Conservation (phyloP, 1,140 invertebrate genomes). For the Diuraphis noxia region DNA sequence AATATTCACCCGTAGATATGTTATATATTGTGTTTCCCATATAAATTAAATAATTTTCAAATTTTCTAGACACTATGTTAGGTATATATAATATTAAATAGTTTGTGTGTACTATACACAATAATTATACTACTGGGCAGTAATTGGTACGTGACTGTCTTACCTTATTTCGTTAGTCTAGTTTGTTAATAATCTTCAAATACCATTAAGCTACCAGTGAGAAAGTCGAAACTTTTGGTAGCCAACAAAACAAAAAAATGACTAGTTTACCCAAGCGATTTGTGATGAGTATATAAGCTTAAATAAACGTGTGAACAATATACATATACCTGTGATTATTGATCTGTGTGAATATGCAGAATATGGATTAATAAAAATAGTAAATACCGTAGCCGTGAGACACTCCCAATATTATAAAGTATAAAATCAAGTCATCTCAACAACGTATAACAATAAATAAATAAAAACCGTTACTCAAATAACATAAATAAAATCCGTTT, state of each 20-base stretch:
- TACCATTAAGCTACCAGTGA: conserved; percentile 32
- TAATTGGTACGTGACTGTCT: background rate
- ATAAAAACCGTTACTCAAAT: conserved; percentile 26
- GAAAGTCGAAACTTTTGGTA: background rate
- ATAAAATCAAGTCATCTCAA: background rate
- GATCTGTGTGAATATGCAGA: background rate
- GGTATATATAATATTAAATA: background rate
- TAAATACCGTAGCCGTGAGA: conserved; percentile 12
- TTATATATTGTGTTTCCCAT: background rate
- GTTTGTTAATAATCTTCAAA: conserved; percentile 34
- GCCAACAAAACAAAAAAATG: background rate
- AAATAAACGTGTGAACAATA: conserved; percentile 14
- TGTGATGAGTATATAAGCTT: conserved; percentile 39
- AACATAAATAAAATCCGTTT: conserved; percentile 53
- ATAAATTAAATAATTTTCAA: background rate
- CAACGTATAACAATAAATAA: background rate
- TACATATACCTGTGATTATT: background rate
- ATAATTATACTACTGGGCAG: background rate
- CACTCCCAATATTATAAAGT: background rate
- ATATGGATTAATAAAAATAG: conserved; percentile 7
- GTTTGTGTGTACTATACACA: background rate
- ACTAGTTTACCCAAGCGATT: conserved; percentile 34
- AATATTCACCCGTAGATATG: no score
- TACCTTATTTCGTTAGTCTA: conserved; percentile 43
- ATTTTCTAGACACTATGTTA: background rate